A percentile compares a stretch with the other conserved stretches of the same genome.
Conservation (phyloP, 2,113 vertebrate genomes). For the Herpailurus yagouaroundi region DNA sequence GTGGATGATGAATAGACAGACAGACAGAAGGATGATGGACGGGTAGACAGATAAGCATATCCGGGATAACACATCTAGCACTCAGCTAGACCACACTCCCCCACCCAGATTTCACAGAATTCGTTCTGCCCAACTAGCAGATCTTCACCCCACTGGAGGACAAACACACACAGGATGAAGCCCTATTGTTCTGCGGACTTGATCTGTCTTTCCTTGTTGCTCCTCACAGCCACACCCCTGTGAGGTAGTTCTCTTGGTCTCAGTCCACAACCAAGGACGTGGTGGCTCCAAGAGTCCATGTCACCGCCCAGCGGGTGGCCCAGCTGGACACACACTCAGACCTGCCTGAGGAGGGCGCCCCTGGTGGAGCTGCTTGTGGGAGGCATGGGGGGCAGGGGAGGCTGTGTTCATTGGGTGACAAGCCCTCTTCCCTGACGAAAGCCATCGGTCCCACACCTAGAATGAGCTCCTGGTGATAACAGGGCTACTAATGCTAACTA, state of each 20-base stretch:
- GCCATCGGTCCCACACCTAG: neutral
- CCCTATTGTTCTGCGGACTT: too few species aligned
- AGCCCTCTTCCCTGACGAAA: neutral
- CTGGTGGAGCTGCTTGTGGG: accelerated
- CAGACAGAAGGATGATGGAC: too few species aligned
- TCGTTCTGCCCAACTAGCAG: neutral
- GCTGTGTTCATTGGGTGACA: too few species aligned
- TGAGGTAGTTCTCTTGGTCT: neutral
- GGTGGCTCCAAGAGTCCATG: neutral
- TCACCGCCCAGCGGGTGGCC: neutral
- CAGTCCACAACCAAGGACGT: neutral
- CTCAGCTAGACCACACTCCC: neutral
- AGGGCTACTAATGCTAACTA: too few species aligned
- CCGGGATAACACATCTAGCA: neutral
- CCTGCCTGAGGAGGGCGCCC: accelerated
- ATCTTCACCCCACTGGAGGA: neutral
- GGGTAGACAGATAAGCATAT: neutral
- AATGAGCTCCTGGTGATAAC: neutral
- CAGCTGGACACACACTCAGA: neutral
- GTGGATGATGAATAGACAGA: too few species aligned
- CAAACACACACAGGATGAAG: neutral
- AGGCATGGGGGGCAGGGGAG: accelerated
- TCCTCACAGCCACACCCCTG: neutral
- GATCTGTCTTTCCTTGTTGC: neutral
- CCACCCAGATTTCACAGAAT: neutral